These are phyloP conservation scores for Paradisaea rubra DNA, from an alignment of 2,113 vertebrate genomes.

Conservation along the genomic window DNA sequence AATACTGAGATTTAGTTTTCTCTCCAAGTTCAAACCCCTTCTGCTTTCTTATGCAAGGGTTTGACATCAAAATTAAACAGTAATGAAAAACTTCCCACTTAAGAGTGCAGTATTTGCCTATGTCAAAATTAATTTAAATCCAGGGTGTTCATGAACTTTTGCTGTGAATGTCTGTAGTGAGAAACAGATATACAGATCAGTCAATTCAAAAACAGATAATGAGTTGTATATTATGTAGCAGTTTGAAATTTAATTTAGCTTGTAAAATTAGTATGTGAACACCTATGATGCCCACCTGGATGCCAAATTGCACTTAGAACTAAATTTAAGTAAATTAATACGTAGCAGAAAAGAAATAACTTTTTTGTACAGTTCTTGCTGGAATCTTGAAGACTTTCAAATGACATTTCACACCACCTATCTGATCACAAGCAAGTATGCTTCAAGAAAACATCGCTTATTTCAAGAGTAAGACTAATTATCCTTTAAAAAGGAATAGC, in stretches of 20 bases:
- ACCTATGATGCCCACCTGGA: neutral
- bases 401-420: neutral
- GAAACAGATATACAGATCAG: neutral
- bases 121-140: neutral
- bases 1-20: neutral
- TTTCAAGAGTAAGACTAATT: neutral
- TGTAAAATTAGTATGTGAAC: neutral
- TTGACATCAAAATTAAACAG: neutral
- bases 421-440: neutral
- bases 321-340: neutral
- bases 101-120: neutral
- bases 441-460: neutral
- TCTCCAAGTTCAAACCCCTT: neutral
- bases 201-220: neutral
- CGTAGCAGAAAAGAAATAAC: neutral
- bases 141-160: neutral
- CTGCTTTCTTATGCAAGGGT: neutral
- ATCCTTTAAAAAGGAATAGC: neutral
- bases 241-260: neutral
- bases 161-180: neutral
- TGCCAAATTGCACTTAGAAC: neutral
- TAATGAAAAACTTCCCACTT: neutral
- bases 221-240: neutral
- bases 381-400: neutral
- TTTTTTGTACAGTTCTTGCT: neutral